Percentiles rank a stretch among this genome's conserved stretches.
phyloP scores from a whole-genome alignment of 2,797 vertebrate genomes.

The Mionectes olivaceus region DNA sequence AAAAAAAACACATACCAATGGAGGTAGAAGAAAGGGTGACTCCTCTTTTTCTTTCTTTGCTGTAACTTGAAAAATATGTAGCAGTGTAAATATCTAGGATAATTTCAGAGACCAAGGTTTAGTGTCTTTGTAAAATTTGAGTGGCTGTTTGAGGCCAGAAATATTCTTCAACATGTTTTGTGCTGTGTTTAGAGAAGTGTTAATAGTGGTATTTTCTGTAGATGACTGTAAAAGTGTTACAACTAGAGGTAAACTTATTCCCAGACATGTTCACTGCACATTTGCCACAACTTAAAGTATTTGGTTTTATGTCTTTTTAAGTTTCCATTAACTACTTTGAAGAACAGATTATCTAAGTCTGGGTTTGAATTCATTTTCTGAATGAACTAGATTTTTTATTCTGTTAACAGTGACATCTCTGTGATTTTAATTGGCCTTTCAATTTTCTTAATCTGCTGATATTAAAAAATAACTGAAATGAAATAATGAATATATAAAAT shows the following conservation, averaged over 20 bases:
- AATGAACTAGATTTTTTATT: not conserved
- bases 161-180: not conserved
- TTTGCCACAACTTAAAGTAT: not conserved
- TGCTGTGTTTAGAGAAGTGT: not conserved
- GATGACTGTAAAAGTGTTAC: not conserved
- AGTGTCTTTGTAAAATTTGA: not conserved
- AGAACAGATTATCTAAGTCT: not conserved
- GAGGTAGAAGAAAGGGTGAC: not conserved
- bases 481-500: constrained; percentile 58
- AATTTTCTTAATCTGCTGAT: constrained; percentile 31
- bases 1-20: not conserved
- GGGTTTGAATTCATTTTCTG: not conserved
- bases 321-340: not conserved
- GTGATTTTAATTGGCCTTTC: constrained; percentile 11
- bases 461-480: constrained; percentile 44
- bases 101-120: not conserved
- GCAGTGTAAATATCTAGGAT: not conserved
- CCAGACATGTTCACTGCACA: not conserved
- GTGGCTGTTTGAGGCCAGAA: not conserved
- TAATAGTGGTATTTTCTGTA: not conserved
- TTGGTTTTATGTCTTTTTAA: not conserved
- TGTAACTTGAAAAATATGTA: not conserved
- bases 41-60: not conserved
- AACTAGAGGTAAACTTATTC: not conserved
- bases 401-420: not conserved